A percentile compares a stretch with the other conserved stretches of the same genome.
Conservation (phyloP, 1,140 invertebrate species). For the Teleopsis dalmanni region DNA sequence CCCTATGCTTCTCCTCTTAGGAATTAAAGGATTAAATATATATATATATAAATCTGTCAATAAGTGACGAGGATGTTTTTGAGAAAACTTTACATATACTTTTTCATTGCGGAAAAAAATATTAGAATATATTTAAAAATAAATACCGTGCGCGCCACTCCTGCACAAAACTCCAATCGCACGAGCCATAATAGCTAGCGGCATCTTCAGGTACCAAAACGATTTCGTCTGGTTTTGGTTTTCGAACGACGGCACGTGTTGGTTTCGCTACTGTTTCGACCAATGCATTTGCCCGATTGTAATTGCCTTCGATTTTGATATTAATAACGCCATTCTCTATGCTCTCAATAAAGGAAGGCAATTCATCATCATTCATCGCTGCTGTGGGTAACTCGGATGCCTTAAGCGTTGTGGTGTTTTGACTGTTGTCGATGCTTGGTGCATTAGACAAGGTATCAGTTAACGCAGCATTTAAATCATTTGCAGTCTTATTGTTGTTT, state of each 20-base stretch:
- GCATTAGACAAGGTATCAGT: background rate
- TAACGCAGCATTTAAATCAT: constrained; percentile 1
- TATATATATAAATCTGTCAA: background rate
- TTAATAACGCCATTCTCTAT: constrained; percentile 54
- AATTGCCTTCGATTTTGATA: constrained; percentile 58
- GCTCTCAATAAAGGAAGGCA: constrained; percentile 44
- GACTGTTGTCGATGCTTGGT: no score
- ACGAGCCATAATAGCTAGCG: constrained; percentile 42
- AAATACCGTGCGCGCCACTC: constrained; percentile 52
- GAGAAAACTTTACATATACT: background rate
- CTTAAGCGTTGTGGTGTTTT: background rate
- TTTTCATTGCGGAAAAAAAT: background rate
- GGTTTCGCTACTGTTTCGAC: constrained; percentile 47
- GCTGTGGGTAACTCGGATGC: no score
- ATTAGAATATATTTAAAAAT: background rate
- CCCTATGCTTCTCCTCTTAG: no score
- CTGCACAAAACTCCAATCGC: constrained; percentile 66
- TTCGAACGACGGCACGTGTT: constrained; percentile 18
- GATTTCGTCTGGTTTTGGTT: constrained; percentile 30
- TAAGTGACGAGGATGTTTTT: background rate
- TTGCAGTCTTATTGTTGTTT: background rate
- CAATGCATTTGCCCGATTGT: constrained; percentile 52
- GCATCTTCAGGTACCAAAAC: constrained; percentile 23
- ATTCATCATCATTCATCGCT: constrained; percentile 47
- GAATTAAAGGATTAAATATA: constrained; percentile 1